phyloP scores from a whole-genome alignment of 2,113 vertebrate genomes.

The Thalassoma bifasciatum region DNA sequence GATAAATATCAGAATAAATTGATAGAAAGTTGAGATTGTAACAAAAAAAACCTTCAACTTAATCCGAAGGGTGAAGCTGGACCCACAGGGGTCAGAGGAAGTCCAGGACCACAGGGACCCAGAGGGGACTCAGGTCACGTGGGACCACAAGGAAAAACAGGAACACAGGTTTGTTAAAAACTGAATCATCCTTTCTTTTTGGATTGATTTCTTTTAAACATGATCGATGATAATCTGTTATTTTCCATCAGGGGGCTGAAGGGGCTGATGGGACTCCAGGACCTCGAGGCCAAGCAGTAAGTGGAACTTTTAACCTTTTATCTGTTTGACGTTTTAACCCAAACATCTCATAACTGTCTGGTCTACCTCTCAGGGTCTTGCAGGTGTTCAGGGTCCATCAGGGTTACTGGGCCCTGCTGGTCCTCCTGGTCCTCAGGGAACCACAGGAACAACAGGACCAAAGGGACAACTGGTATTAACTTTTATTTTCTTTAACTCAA shows the following conservation, averaged over 20 bases:
- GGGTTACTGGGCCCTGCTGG: slow-evolving; percentile 89
- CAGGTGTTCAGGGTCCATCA: slow-evolving; percentile 87
- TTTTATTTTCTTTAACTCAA: background rate
- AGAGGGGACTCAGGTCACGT: slow-evolving; percentile 90
- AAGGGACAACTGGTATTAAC: slow-evolving; percentile 92
- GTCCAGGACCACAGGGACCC: slow-evolving; percentile 90
- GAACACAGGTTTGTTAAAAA: slow-evolving; percentile 83
- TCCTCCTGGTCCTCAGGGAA: slow-evolving; percentile 92
- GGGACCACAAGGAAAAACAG: slow-evolving; percentile 86
- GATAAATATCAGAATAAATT: too few species aligned
- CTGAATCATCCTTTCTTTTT: background rate
- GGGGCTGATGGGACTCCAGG: slow-evolving; percentile 71
- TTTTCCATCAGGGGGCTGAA: slow-evolving; percentile 58
- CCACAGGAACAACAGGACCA: slow-evolving; percentile 89
- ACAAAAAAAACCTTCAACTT: too few species aligned
- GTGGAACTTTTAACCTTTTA: background rate
- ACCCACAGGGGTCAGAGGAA: slow-evolving; percentile 92
- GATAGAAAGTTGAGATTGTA: too few species aligned
- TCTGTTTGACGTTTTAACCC: too few species aligned
- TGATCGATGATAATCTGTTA: background rate
- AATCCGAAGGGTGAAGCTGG: slow-evolving; percentile 91
- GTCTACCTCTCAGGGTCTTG: slow-evolving; percentile 83
- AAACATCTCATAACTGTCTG: background rate
- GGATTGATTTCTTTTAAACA: background rate
- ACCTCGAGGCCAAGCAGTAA: slow-evolving; percentile 61